phyloP scores from a whole-genome alignment of 30 jellyfish, hydroid and myxozoan species.

The Catostylus mosaicus region DNA sequence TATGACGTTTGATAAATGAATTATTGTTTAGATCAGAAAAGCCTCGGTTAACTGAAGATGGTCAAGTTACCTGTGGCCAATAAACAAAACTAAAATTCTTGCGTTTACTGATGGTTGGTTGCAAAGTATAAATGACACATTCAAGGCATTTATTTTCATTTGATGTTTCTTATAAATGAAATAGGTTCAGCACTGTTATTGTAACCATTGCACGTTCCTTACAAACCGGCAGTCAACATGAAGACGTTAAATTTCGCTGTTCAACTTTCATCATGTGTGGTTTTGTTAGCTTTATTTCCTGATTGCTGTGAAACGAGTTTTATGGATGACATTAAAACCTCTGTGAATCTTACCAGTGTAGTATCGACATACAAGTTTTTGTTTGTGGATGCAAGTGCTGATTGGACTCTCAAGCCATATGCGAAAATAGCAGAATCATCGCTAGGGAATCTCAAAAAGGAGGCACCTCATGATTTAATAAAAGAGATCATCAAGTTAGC shows the following conservation, averaged over 20 bases:
- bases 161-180: no score
- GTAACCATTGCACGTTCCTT: no score
- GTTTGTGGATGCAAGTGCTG: constrained; percentile 9
- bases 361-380: constrained; percentile 9
- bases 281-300: background rate
- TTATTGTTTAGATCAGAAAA: no score
- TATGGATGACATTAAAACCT: background rate
- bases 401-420: constrained; percentile 31
- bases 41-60: no score
- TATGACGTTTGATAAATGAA: no score
- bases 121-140: no score
- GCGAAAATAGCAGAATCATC: constrained; percentile 46
- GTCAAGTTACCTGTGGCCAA: no score
- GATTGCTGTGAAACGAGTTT: background rate
- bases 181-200: no score
- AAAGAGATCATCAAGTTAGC: constrained; percentile 5
- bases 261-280: background rate
- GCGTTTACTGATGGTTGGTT: no score
- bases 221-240: background rate
- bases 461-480: constrained; percentile 23
- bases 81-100: no score
- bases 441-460: constrained; percentile 1
- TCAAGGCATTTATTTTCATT: no score
- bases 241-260: background rate
- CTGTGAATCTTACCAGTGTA: constrained; percentile 10